These are phyloP conservation scores for Myotis planiceps DNA, from an alignment of 2,797 vertebrate species.

Conservation along the genomic window DNA sequence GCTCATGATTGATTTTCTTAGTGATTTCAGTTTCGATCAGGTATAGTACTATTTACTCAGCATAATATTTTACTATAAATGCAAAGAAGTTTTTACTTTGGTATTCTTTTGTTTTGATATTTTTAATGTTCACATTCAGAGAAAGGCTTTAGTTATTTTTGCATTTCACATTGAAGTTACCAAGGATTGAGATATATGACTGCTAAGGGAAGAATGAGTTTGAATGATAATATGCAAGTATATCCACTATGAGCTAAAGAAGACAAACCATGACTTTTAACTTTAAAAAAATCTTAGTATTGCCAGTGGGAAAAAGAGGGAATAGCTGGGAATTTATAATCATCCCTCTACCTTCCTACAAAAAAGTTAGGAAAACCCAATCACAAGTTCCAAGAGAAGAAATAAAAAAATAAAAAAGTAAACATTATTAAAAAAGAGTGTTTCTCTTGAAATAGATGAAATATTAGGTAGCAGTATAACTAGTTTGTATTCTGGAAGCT, in stretches of 20 bases:
- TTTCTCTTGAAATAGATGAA: not conserved
- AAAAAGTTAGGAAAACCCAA: not conserved
- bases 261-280: slow-evolving; percentile 20
- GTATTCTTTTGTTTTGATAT: slow-evolving; percentile 2
- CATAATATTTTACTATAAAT: not conserved
- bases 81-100: not conserved
- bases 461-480: not conserved
- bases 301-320: not conserved
- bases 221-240: not conserved
- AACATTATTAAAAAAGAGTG: not conserved
- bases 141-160: not conserved
- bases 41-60: not conserved
- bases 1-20: not conserved
- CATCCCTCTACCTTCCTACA: not conserved
- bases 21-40: not conserved
- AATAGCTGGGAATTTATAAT: not conserved
- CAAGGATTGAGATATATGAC: not conserved
- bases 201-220: not conserved
- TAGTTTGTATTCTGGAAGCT: not conserved
- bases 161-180: not conserved
- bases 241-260: slow-evolving; percentile 12
- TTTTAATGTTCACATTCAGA: not conserved
- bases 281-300: not conserved
- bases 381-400: not conserved
- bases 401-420: not conserved